phyloP scores from a whole-genome alignment of 2,888 invertebrate genomes.

The Acrobeloides nanus region DNA sequence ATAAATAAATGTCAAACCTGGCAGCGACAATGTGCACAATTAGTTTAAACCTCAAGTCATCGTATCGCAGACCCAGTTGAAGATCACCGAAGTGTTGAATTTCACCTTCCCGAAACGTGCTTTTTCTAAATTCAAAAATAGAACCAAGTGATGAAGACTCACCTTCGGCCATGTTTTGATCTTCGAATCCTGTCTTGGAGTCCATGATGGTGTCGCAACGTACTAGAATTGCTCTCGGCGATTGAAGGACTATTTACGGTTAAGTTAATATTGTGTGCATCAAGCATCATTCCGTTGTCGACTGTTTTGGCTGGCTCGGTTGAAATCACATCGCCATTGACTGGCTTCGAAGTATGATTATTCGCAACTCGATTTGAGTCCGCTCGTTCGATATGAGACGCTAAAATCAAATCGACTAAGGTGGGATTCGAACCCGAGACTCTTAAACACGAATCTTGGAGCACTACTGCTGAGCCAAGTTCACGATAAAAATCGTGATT shows the following conservation, averaged over 20 bases:
- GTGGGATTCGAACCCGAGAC: too few relatives aligned
- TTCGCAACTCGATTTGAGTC: too few relatives aligned
- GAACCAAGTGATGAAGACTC: too few relatives aligned
- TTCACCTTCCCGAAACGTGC: too few relatives aligned
- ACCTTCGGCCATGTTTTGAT: conserved; percentile 18
- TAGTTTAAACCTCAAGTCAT: conserved; percentile 20
- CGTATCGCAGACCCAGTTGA: conserved; percentile 18
- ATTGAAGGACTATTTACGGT: conserved; percentile 2
- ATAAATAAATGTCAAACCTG: conserved; percentile 3
- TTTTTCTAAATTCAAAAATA: too few relatives aligned
- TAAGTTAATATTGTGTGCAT: conserved; percentile 4
- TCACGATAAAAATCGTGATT: too few relatives aligned
- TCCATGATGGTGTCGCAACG: too few relatives aligned
- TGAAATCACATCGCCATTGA: conserved; percentile 14
- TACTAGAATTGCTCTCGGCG: conserved; percentile 7
- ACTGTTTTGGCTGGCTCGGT: conserved; percentile 35
- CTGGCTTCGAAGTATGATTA: conserved; percentile 1
- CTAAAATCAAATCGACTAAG: too few relatives aligned
- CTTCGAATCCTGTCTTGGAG: too few relatives aligned
- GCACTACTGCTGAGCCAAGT: too few relatives aligned
- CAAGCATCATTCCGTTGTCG: conserved; percentile 12
- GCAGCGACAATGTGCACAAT: conserved; percentile 16
- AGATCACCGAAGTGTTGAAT: too few relatives aligned
- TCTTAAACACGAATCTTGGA: too few relatives aligned
- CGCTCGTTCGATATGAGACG: conserved; percentile 44